Evolutionary conservation across 2,113 vertebrate genomes (phyloP), one percentile per base, ranked within the genome.

Genomic region (Pelodiscus sinensis): DNA sequence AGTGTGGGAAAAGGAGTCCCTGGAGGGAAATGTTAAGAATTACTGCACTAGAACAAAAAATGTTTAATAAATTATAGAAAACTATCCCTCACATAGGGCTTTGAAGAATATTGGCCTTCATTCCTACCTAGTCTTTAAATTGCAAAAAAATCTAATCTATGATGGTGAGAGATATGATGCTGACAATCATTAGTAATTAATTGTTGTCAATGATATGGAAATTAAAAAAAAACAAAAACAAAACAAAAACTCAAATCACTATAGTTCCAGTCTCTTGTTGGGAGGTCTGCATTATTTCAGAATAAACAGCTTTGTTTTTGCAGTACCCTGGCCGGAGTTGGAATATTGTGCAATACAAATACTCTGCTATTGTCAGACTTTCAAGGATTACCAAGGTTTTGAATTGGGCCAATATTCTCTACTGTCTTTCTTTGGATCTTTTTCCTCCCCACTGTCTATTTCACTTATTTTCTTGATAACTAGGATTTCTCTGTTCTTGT

Each of bases 61-160:
- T 31, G 29, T 65, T 31, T 65, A 65, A 65, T 65, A 65, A 31
- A 65, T 65, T n/a, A 9, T 68, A 68, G 65, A 8, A 68, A 68
- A 87, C 88, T 93, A 89, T 29, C 93, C 81, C 85, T 93, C 87
- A 88, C 91, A 91, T 83, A 44, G 24, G 52, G 82, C 56, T 4
- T 87, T 81, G 71, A 65, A 92, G 90, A 89, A n/a, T 81, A 93
- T 38, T 44, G 35, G 19, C 19, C 21, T 10, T 79, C 3, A n/a
- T 35, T 87, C 80, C 90, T 73, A 58, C 50, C 81, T 87, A 82
- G 79, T 87, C 90, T 80, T 65, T 79, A 81, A 83, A 82, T 10
- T 78, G 77, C 78, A 91, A 54, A 54, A 89, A 92, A 90, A 80
- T 18, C 35, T 57, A 92, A 68, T 31, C 31, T 68, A 68, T n/a